Evolutionary conservation across 2,888 invertebrate species (phyloP).

Genomic region (Dicranocentrus wangi): DNA sequence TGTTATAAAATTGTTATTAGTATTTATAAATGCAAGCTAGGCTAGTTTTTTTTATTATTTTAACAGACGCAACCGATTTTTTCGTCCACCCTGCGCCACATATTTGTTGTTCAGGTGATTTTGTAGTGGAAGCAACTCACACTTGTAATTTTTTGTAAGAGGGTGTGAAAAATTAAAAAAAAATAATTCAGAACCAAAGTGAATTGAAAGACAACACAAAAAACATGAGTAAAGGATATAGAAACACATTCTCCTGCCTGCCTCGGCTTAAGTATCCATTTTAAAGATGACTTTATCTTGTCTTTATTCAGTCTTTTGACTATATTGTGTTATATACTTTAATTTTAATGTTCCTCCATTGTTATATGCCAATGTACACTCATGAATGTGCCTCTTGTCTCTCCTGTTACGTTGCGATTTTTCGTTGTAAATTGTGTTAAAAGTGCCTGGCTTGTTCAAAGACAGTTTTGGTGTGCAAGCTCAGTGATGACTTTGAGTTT

Average conservation of each 20-base stretch:
- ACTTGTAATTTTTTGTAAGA: background rate
- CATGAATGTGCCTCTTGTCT: constrained; percentile 2
- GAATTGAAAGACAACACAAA: background rate
- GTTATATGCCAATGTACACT: background rate
- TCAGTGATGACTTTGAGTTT: background rate
- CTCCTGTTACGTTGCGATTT: background rate
- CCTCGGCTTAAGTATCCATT: background rate
- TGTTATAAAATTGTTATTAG: constrained; percentile 7
- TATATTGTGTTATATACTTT: no score
- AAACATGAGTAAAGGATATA: background rate
- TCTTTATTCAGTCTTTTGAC: background rate
- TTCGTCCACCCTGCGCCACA: background rate
- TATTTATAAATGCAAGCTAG: constrained; percentile 49
- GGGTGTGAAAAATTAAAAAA: no score
- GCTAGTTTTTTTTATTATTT: constrained; percentile 46
- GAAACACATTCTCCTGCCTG: background rate
- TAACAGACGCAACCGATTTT: constrained; percentile 13
- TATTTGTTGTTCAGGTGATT: background rate
- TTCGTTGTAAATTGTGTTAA: constrained; percentile 8
- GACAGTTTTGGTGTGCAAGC: background rate
- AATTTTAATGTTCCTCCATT: background rate
- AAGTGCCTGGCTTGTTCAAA: constrained; percentile 40
- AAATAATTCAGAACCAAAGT: background rate
- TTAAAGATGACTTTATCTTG: background rate
- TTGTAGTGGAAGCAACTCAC: background rate